These are phyloP conservation scores for Aegotheles bennettii DNA, from an alignment of 2,113 vertebrate genomes.

Conservation along the genomic window DNA sequence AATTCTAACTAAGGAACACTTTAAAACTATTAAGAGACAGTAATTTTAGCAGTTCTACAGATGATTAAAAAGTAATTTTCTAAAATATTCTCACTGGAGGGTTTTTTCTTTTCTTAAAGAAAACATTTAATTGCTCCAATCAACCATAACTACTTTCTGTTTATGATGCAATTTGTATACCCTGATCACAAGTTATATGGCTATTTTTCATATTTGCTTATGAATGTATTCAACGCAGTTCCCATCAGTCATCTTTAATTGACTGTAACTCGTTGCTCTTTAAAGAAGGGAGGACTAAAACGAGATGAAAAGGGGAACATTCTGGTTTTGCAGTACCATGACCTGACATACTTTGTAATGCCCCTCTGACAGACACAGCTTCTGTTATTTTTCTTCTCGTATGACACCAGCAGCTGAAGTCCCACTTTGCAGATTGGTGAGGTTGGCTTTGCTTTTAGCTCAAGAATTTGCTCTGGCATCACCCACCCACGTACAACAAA, in stretches of 20 bases:
- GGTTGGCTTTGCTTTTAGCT: not conserved
- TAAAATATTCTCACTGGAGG: constrained; percentile 95
- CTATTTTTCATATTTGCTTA: constrained; percentile 88
- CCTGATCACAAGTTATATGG: constrained; percentile 72
- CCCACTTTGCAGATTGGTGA: not conserved
- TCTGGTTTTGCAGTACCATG: not conserved
- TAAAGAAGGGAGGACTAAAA: constrained; percentile 60
- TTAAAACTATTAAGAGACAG: constrained; percentile 84
- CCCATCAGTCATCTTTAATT: constrained; percentile 82
- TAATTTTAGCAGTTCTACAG: constrained; percentile 81
- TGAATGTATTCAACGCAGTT: constrained; percentile 75
- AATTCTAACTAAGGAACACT: constrained; percentile 76
- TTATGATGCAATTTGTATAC: constrained; percentile 84
- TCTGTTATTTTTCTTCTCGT: not conserved
- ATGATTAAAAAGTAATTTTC: constrained; percentile 99
- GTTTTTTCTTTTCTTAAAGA: constrained; percentile 71
- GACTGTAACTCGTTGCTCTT: constrained; percentile 74
- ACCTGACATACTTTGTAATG: not conserved
- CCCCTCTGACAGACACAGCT: not conserved
- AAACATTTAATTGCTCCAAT: constrained; percentile 96
- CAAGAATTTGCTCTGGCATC: not conserved
- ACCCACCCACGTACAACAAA: not conserved
- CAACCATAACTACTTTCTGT: constrained; percentile 87
- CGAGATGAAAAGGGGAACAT: not conserved
- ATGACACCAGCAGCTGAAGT: not conserved